These are phyloP conservation scores for Halocaridina rubra DNA, from an alignment of 2,888 invertebrate genomes.

Conservation along the genomic window DNA sequence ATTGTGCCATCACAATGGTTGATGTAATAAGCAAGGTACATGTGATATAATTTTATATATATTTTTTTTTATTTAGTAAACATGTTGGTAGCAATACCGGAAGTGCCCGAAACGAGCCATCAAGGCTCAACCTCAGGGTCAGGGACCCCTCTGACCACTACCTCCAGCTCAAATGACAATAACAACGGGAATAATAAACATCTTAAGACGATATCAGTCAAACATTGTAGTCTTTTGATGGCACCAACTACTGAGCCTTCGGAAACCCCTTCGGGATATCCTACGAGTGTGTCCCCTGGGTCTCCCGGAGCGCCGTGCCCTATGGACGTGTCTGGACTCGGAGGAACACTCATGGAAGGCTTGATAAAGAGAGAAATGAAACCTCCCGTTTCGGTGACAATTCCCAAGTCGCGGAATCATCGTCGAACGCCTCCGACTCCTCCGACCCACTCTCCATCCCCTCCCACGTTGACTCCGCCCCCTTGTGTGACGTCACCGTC, in stretches of 20 bases:
- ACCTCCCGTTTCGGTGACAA: conserved; percentile 39
- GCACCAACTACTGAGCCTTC: background rate
- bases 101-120: conserved; percentile 44
- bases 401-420: conserved; percentile 39
- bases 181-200: background rate
- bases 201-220: background rate
- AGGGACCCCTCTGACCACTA: background rate
- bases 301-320: background rate
- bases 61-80: background rate
- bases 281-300: too few relatives aligned
- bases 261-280: background rate
- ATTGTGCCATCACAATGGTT: too few relatives aligned
- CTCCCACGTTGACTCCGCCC: conserved; percentile 10
- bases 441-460: conserved; percentile 24
- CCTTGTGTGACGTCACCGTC: conserved; percentile 9
- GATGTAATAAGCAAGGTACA: too few relatives aligned
- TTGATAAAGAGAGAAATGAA: conserved; percentile 28
- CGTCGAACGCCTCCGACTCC: conserved; percentile 36
- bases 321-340: background rate
- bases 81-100: conserved; percentile 50
- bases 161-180: background rate
- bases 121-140: conserved; percentile 2
- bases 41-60: too few relatives aligned
- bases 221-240: background rate
- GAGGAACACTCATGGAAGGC: background rate